Evolutionary conservation across 2,888 invertebrate species (phyloP), one percentile per base, ranked within the genome.

Genomic region (Morpho helenor): DNA sequence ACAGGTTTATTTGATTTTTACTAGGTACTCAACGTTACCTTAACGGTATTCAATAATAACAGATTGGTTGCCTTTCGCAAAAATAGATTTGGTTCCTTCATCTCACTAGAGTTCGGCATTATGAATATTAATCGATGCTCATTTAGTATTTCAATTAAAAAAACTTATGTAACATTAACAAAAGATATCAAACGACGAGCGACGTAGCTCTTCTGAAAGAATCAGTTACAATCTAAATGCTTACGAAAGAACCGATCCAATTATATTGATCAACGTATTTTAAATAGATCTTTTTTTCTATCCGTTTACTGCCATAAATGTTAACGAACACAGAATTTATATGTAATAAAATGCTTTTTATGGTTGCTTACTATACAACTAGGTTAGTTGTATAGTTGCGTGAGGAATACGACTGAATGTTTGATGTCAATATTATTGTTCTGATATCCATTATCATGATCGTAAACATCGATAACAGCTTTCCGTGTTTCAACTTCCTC

Each of bases 371-470:
- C 3, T 53, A 31, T 46, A 46, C 16, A 16, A 16, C 31, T 16
- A 48, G 42, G 8, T 50, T 48, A 54, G 41, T 59, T 45, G 52
- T 52, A 59, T 45, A 52, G 66, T 79, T 70, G 83, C 81, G 79
- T 81, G 82, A 65, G 61, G 71, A 69, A 69, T 66, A 65, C 65
- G 57, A 63, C 57, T 60, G 51, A 55, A 69, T 70, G 75, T 73
- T 72, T 72, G 78, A 72, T 62, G 62, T 59, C 61, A 55, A 50
- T 48, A 70, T 68, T 57, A 60, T 66, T 65, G 68, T 60, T 56
- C 66, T 70, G 73, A 73, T 76, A 75, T 66, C 68, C 56, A 65
- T 69, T 71, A 76, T 74, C 73, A 71, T 71, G 73, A 73, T 74
- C 71, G 71, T 73, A 74, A 72, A 67, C 72, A 64, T 50, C 9